phyloP scores from a whole-genome alignment of 2,888 invertebrate species.

The Aquatica leii region DNA sequence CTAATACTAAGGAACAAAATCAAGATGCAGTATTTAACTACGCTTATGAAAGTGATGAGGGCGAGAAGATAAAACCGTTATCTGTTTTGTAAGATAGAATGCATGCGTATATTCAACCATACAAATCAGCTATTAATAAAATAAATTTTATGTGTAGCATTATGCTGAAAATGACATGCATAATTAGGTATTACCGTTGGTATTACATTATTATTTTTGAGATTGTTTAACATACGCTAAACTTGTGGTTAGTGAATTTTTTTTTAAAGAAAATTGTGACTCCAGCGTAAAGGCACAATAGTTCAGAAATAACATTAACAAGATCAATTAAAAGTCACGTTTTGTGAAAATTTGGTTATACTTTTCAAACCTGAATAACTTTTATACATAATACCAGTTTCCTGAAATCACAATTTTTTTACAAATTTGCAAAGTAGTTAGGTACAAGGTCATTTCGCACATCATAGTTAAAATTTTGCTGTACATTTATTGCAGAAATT shows the following conservation, averaged over 20 bases:
- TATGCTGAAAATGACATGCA: background rate
- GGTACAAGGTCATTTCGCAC: background rate
- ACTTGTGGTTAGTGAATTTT: too few species aligned
- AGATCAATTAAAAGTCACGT: too few species aligned
- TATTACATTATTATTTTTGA: too few species aligned
- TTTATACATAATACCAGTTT: conserved; percentile 2
- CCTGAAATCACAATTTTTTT: conserved; percentile 2
- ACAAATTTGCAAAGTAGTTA: conserved; percentile 8
- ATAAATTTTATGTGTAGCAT: background rate
- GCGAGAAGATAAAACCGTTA: background rate
- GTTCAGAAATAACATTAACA: too few species aligned
- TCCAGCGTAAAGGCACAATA: too few species aligned
- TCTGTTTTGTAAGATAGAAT: background rate
- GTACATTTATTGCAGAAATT: conserved; percentile 4
- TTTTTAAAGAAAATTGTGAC: too few species aligned
- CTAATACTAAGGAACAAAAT: background rate
- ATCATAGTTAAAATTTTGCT: too few species aligned
- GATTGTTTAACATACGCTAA: too few species aligned
- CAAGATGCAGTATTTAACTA: background rate
- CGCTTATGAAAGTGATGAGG: background rate
- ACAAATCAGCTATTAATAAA: too few species aligned
- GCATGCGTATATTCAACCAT: background rate
- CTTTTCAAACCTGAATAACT: background rate
- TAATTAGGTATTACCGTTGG: too few species aligned
- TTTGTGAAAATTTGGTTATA: conserved; percentile 3